A percentile compares a stretch with the other conserved stretches of the same genome.
Conservation (phyloP, 2,113 vertebrate genomes). For the Daphoenositta chrysoptera region DNA sequence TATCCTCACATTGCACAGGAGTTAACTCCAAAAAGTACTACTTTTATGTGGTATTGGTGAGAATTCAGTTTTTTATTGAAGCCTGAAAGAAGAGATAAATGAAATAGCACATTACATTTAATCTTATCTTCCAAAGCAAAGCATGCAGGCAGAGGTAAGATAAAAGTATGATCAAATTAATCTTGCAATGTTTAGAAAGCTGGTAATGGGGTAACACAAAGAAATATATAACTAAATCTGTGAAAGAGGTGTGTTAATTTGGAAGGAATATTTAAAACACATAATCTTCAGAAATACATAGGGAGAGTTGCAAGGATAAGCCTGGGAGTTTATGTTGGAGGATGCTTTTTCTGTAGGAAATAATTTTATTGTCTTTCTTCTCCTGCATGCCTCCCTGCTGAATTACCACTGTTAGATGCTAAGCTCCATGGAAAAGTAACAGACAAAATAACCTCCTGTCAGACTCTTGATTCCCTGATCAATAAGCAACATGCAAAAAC, state of each 20-base stretch:
- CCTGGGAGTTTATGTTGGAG: neutral
- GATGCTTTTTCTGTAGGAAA: neutral
- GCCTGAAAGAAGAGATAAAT: neutral
- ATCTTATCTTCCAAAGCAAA: neutral
- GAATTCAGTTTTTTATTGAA: neutral
- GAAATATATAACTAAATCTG: neutral
- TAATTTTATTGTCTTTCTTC: neutral
- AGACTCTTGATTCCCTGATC: neutral
- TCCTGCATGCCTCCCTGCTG: neutral
- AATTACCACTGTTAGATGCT: neutral
- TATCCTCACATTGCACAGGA: neutral
- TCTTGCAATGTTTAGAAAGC: neutral
- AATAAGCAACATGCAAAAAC: neutral
- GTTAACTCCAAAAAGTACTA: neutral
- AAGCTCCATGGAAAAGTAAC: neutral
- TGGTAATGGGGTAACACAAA: neutral
- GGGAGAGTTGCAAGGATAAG: neutral
- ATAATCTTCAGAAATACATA: neutral
- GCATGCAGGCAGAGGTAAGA: neutral
- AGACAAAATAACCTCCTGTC: neutral
- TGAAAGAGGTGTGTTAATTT: neutral
- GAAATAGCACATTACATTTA: neutral
- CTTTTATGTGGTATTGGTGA: neutral
- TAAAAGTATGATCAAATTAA: neutral
- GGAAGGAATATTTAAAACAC: neutral